phyloP scores from a whole-genome alignment of 2,888 invertebrate genomes.

The Congeria kusceri region DNA sequence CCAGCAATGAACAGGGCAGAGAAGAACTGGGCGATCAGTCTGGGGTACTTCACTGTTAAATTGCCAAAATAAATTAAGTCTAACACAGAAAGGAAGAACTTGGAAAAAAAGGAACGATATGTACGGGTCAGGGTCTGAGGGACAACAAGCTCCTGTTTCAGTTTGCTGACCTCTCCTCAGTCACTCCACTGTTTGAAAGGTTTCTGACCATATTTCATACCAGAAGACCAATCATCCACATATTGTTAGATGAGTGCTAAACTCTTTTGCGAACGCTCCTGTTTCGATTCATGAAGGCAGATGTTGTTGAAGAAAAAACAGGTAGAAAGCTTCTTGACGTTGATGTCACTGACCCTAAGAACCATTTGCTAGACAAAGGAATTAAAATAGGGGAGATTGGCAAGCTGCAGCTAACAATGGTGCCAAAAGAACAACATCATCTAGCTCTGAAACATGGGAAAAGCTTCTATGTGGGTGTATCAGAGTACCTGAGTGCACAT shows the following conservation, averaged over 20 bases:
- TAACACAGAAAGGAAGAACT: constrained; percentile 16
- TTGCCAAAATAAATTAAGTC: constrained; percentile 31
- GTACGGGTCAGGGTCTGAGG: constrained; percentile 15
- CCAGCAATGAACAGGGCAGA: constrained; percentile 30
- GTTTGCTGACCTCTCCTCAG: constrained; percentile 27
- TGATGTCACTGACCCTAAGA: constrained; percentile 12
- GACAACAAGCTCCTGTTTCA: constrained; percentile 34
- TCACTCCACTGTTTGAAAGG: constrained; percentile 37
- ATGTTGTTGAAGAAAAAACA: constrained; percentile 14
- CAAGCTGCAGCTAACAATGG: constrained; percentile 24
- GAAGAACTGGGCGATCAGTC: constrained; percentile 26
- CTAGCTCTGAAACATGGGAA: constrained; percentile 5
- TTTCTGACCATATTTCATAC: constrained; percentile 38
- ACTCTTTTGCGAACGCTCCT: constrained; percentile 32
- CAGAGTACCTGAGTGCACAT: constrained; percentile 25
- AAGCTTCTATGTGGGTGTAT: constrained; percentile 24
- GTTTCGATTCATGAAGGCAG: constrained; percentile 19
- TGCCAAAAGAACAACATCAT: constrained; percentile 28
- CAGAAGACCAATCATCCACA: constrained; percentile 29
- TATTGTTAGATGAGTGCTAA: constrained; percentile 72
- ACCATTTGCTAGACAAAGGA: too few species aligned
- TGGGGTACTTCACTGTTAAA: constrained; percentile 32
- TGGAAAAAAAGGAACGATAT: constrained; percentile 20
- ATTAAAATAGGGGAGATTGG: constrained; percentile 26
- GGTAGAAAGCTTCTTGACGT: constrained; percentile 22